These are phyloP conservation scores for Pseudomyrmex sp. DNA, from an alignment of 1,140 invertebrate genomes.

Conservation along the genomic window DNA sequence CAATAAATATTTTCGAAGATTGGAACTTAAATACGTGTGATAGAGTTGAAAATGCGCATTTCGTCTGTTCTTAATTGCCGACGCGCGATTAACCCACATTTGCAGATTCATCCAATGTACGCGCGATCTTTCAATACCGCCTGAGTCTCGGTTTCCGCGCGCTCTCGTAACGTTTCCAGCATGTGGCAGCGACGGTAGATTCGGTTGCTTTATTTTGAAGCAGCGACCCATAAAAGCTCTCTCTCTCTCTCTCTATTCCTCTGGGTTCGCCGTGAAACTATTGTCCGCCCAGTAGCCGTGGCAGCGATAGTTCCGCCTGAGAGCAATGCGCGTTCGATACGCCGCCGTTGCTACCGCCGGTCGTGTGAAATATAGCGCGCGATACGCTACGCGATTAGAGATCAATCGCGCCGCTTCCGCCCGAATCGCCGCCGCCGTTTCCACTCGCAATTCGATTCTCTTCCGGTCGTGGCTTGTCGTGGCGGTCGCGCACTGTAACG, in stretches of 20 bases:
- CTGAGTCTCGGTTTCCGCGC: neutral
- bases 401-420: conserved; percentile 61
- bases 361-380: conserved; percentile 53
- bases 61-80: conserved; percentile 21
- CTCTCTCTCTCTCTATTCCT: conserved; percentile 12
- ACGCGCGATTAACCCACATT: conserved; percentile 32
- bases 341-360: neutral
- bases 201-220: conserved; percentile 78
- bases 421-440: conserved; percentile 38
- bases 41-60: neutral
- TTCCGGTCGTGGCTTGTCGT: conserved; percentile 22
- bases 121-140: conserved; percentile 17
- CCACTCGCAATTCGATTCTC: conserved; percentile 44
- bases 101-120: neutral
- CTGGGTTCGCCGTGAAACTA: conserved; percentile 13
- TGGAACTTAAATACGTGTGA: neutral
- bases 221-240: conserved; percentile 76
- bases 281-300: conserved; percentile 23
- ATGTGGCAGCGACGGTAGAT: conserved; percentile 57
- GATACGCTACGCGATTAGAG: conserved; percentile 58
- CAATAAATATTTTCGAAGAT: neutral
- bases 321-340: conserved; percentile 39
- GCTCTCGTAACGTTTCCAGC: conserved; percentile 25
- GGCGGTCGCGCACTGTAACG: neutral
- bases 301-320: conserved; percentile 20